Conservation (phyloP, 2,797 vertebrate genomes). For the Scleropages formosus region DNA sequence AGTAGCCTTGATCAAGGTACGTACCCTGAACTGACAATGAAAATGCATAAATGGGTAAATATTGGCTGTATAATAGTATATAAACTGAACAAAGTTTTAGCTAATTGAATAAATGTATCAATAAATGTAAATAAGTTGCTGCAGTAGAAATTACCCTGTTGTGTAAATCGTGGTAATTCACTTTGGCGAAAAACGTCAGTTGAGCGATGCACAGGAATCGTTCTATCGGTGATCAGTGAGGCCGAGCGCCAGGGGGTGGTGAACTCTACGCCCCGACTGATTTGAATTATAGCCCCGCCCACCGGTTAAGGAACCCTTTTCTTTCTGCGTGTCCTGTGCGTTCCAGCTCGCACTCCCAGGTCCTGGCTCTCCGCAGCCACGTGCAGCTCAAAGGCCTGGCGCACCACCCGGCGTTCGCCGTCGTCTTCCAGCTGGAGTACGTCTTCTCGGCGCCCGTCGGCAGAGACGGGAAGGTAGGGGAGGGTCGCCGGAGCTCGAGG, state of each 20-base stretch:
- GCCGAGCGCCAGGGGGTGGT: no score
- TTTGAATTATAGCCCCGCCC: neutral
- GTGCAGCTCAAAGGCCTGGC: constrained; percentile 81
- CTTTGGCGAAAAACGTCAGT: no score
- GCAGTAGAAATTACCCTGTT: no score
- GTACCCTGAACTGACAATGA: no score
- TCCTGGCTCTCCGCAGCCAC: constrained; percentile 77
- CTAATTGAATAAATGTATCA: no score
- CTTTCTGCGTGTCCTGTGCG: no score
- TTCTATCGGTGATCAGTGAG: neutral
- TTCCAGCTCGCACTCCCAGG: constrained; percentile 53
- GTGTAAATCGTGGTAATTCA: no score
- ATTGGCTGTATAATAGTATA: no score
- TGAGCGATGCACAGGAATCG: neutral
- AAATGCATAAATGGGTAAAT: no score
- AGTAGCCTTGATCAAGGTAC: no score
- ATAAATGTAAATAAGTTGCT: no score
- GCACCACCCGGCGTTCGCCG: constrained; percentile 65
- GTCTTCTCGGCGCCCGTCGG: constrained; percentile 70
- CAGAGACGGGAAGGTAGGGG: constrained; percentile 71
- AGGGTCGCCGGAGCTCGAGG: neutral
- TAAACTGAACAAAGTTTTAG: no score
- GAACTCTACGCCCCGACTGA: neutral
- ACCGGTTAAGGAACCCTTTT: neutral
- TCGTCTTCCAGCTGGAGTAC: constrained; percentile 88